Evolutionary conservation across 2,113 vertebrate genomes (phyloP).

Genomic region (Pachypanchax playfairii): DNA sequence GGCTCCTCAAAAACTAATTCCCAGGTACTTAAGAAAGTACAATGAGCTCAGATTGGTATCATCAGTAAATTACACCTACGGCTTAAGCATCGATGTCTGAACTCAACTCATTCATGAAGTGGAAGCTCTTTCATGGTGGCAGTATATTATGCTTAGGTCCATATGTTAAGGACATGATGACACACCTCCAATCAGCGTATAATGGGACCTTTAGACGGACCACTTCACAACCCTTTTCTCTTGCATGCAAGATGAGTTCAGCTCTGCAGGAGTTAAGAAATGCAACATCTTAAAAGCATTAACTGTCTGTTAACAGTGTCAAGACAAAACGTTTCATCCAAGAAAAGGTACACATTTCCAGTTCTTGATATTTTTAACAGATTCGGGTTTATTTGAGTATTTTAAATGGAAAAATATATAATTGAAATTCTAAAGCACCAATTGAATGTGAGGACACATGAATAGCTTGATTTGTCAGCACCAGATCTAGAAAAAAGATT

Average conservation of each 20-base stretch:
- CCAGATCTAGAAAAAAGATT: too few relatives aligned
- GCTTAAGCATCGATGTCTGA: constrained; percentile 37
- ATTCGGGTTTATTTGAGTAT: too few relatives aligned
- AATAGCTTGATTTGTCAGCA: too few relatives aligned
- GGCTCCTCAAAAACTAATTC: constrained; percentile 61
- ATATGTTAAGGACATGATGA: constrained; percentile 32
- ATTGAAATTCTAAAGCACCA: too few relatives aligned
- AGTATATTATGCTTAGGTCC: constrained; percentile 44
- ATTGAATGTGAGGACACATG: too few relatives aligned
- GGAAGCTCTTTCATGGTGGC: constrained; percentile 35
- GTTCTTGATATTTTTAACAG: too few relatives aligned
- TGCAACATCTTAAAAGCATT: neutral
- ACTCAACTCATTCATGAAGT: constrained; percentile 13
- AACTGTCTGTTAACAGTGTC: too few relatives aligned
- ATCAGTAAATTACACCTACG: constrained; percentile 70
- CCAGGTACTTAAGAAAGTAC: constrained; percentile 66
- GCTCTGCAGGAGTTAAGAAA: constrained; percentile 17
- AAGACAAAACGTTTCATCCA: too few relatives aligned
- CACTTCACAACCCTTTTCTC: constrained; percentile 12
- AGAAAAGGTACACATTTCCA: too few relatives aligned
- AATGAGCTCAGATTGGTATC: constrained; percentile 72
- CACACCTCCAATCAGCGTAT: constrained; percentile 16
- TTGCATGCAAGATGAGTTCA: constrained; percentile 2
- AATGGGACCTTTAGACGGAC: constrained; percentile 30
- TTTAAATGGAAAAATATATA: too few relatives aligned